Evolutionary conservation across 1,140 invertebrate species (phyloP).

Genomic region (Pogonomyrmex californicus): DNA sequence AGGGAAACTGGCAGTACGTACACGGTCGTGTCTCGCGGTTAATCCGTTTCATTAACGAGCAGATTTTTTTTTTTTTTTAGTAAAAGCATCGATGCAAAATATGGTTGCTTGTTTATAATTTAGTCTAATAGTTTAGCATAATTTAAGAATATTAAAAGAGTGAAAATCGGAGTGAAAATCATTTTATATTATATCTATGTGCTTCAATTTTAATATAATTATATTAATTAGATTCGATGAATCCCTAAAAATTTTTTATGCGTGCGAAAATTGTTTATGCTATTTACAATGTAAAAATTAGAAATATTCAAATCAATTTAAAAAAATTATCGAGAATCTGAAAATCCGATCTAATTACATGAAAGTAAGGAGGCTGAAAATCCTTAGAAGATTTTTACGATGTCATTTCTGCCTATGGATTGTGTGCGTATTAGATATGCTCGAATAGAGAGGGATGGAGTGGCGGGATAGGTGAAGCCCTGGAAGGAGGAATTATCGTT

Average conservation of each 20-base stretch:
- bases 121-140: neutral
- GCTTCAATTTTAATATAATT: constrained; percentile 11
- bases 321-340: neutral
- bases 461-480: neutral
- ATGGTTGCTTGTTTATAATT: neutral
- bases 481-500: constrained; percentile 57
- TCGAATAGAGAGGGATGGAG: neutral
- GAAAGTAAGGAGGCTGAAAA: neutral
- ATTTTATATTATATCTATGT: neutral
- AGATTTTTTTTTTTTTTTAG: constrained; percentile 21
- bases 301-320: neutral
- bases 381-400: neutral
- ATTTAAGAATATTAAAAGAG: neutral
- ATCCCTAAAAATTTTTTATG: neutral
- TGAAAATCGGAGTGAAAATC: neutral
- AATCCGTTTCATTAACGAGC: constrained; percentile 49
- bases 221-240: neutral
- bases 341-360: neutral
- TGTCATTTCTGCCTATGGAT: constrained; percentile 14
- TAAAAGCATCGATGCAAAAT: neutral
- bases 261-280: neutral
- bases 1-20: neutral
- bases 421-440: constrained; percentile 33
- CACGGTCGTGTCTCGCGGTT: neutral
- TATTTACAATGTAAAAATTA: neutral